Conservation (phyloP, 2,113 vertebrate species). For the Sinocyclocheilus rhinocerous region DNA sequence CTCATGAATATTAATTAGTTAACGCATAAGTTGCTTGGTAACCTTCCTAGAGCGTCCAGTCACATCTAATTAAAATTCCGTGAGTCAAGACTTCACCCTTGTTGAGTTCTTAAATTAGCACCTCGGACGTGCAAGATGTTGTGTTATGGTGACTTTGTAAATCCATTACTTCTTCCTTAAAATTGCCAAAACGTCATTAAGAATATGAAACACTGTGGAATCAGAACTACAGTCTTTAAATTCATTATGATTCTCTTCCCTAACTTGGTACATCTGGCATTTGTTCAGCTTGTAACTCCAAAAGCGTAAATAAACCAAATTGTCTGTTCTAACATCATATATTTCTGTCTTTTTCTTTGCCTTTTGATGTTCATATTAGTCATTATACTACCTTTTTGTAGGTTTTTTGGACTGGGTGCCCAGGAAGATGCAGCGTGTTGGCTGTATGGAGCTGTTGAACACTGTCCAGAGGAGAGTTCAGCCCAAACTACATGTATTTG, state of each 20-base stretch:
- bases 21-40: not conserved
- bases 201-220: not conserved
- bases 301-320: not conserved
- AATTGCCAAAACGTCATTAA: not conserved
- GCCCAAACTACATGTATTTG: constrained; percentile 94
- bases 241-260: not conserved
- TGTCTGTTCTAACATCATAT: not conserved
- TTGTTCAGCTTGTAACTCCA: not conserved
- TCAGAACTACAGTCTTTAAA: not conserved
- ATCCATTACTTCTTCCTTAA: not conserved
- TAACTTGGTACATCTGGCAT: not conserved
- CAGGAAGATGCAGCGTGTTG: constrained; percentile 96
- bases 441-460: constrained; percentile 94
- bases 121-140: not conserved
- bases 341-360: not conserved
- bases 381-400: constrained; percentile 61
- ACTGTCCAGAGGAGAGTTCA: constrained; percentile 93
- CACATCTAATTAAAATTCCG: not conserved
- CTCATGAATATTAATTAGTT: constrained; percentile 3
- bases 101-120: no score
- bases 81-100: not conserved
- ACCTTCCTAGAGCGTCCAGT: not conserved
- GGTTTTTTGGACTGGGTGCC: constrained; percentile 98
- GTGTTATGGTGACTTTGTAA: not conserved
- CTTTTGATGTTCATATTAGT: not conserved